A percentile compares a stretch with the other conserved stretches of the same genome.
Evolutionary conservation across 2,797 vertebrate genomes (phyloP).

Genomic region (Psittacula derbiana): DNA sequence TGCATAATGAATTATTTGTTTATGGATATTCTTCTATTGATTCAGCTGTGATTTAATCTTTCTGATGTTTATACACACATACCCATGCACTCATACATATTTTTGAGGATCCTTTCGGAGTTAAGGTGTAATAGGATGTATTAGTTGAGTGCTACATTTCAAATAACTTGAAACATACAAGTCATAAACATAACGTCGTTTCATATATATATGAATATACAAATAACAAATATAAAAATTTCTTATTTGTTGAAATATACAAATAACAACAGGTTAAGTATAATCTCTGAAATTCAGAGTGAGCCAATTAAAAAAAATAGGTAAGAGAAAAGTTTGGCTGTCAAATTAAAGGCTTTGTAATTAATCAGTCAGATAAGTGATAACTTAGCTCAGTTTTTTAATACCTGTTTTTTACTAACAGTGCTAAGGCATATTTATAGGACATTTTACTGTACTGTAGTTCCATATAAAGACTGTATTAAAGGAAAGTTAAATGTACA

Average conservation of each 20-base stretch:
- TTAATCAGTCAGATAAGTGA: background rate
- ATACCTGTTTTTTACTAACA: background rate
- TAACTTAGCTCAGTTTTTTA: background rate
- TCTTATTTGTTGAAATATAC: background rate
- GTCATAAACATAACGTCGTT: background rate
- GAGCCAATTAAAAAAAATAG: background rate
- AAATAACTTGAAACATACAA: background rate
- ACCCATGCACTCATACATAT: fast-evolving
- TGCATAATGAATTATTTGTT: background rate
- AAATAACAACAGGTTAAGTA: background rate
- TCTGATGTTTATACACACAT: background rate
- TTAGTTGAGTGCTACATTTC: background rate
- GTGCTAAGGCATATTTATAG: background rate
- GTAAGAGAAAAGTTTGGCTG: background rate
- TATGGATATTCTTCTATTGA: background rate
- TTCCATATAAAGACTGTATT: background rate
- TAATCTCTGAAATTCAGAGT: background rate
- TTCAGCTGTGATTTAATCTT: background rate
- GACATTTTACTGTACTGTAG: background rate
- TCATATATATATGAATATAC: background rate
- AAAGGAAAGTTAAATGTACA: background rate
- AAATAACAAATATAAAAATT: no score
- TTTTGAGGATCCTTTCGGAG: background rate
- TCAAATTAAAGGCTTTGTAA: background rate
- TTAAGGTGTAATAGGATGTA: background rate